These are phyloP conservation scores for Anabacerthia variegaticeps DNA, from an alignment of 2,797 vertebrate species.

Conservation along the genomic window DNA sequence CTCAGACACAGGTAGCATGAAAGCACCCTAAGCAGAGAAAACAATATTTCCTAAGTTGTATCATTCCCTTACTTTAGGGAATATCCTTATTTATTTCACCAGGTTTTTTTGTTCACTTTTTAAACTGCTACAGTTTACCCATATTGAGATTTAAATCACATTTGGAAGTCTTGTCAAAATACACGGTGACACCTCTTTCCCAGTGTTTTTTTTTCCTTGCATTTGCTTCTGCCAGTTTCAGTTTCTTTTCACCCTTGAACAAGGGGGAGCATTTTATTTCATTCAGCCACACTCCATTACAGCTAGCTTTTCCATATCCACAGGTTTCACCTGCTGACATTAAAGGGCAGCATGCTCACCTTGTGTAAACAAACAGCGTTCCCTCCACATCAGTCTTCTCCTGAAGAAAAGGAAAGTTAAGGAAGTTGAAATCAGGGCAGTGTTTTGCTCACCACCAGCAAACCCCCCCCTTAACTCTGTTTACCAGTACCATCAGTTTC, in stretches of 20 bases:
- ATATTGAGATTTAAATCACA: background rate
- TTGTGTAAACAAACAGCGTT: conserved; percentile 94
- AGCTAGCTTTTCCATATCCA: background rate
- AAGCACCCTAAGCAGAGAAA: background rate
- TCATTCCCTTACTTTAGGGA: background rate
- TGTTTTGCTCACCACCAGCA: background rate
- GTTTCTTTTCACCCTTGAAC: background rate
- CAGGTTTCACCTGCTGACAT: background rate
- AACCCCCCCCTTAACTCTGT: background rate
- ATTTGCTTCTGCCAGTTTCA: background rate
- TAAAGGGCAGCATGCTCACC: conserved; percentile 76
- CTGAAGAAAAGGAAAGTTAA: conserved; percentile 73
- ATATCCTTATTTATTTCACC: background rate
- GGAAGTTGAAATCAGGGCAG: background rate
- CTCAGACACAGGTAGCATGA: background rate
- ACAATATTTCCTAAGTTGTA: background rate
- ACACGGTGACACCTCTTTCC: background rate
- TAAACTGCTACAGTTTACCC: background rate
- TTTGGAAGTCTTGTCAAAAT: background rate
- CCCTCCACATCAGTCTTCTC: conserved; percentile 98
- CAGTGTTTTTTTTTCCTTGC: background rate
- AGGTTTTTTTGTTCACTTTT: background rate
- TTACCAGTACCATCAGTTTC: background rate
- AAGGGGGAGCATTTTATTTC: background rate
- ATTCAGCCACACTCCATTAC: background rate